These are phyloP conservation scores for Dryas iulia DNA, from an alignment of 1,140 invertebrate genomes.

Conservation along the genomic window DNA sequence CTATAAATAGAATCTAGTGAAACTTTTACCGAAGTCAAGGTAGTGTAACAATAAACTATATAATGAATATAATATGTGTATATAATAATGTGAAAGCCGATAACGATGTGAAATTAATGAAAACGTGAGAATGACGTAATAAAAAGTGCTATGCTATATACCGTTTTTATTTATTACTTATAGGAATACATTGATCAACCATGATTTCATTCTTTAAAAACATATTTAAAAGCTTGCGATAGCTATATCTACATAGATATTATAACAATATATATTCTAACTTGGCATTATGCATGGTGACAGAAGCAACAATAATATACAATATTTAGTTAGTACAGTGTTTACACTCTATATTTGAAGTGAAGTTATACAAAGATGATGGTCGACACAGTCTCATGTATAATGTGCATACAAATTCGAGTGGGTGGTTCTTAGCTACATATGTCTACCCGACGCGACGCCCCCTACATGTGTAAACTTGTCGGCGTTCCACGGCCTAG, in stretches of 20 bases:
- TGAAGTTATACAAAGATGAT: constrained; percentile 68
- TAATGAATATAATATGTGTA: no score
- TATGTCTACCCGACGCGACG: constrained; percentile 59
- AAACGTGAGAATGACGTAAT: not conserved
- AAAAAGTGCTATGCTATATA: no score
- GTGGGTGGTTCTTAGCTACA: constrained; percentile 53
- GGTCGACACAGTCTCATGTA: constrained; percentile 67
- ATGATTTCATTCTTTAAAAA: no score
- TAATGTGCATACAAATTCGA: constrained; percentile 77
- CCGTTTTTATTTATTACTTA: no score
- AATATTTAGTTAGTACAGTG: constrained; percentile 21
- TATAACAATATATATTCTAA: no score
- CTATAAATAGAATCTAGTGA: not conserved
- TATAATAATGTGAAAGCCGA: not conserved
- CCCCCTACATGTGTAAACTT: constrained; percentile 33
- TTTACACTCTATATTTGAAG: constrained; percentile 54
- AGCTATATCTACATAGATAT: no score
- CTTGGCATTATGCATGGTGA: not conserved
- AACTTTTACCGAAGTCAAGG: not conserved
- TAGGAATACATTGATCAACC: no score
- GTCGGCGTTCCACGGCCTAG: constrained; percentile 10
- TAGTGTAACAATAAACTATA: not conserved
- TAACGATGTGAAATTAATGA: not conserved
- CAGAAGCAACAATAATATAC: not conserved
- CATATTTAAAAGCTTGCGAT: no score